Evolutionary conservation across 2,888 invertebrate species (phyloP), one percentile per base, ranked within the genome.

Genomic region (Drosophila leonis): DNA sequence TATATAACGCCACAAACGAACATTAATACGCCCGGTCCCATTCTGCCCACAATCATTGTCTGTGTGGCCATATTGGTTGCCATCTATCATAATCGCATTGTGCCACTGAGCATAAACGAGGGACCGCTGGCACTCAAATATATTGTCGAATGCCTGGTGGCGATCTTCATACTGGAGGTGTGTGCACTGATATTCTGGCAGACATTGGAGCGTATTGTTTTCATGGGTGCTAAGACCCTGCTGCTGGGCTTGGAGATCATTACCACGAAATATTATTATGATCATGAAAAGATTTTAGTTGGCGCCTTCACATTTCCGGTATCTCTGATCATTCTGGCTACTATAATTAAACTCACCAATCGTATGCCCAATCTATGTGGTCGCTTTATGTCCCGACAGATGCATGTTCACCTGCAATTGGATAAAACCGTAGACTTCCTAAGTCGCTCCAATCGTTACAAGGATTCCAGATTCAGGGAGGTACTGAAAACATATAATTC

Each of bases 131-230:
- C 9, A 0, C 0, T 55, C 0, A 69, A 52, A 51, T 46, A 31
- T 2, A 6, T 64, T 4, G 70, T 31, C n/a, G 82, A 82, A 29
- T 2, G 55, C 12, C 10, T 37, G 1, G 42, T 65, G 9, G 35
- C 80, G 0, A 39, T 69, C 1, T 15, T 72, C 1, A 9, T 82
- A 5, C 13, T 80, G 31, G 60, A 79, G 46, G 15, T 72, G 18
- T 56, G 52, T 35, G 18, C 65, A 35, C 46, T 60, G 2, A 8
- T 72, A 6, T 15, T 72, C 4, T 80, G 79, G 79, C 29, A 39
- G n/a, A 4, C 59, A 0, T 0, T 72, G 12, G 67, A 73, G 29
- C 33, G 41, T 0, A 0, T 31, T 1, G 20, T 65, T 0, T 51
- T 20, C 10, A 1, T 67, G 13, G 0, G 27, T 0, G 29, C 15